Percentiles rank a stretch among this genome's conserved stretches.
Conservation (phyloP, 2,797 vertebrate genomes). For the Sparidentex hasta region DNA sequence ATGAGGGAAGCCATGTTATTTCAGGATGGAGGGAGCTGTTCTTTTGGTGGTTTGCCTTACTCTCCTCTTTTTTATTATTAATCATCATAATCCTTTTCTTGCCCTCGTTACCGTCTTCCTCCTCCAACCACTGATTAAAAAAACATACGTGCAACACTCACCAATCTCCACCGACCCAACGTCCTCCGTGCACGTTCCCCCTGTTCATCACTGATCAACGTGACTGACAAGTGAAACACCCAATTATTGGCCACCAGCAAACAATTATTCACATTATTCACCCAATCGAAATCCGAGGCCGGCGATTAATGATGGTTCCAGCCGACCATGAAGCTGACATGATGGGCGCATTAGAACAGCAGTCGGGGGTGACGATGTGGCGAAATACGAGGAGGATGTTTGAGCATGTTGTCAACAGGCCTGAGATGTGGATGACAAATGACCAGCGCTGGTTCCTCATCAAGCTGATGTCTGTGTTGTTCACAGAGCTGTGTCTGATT, state of each 20-base stretch:
- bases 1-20: conserved; percentile 36
- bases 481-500: conserved; percentile 59
- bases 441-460: conserved; percentile 66
- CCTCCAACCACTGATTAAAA: not conserved
- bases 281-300: conserved; percentile 62
- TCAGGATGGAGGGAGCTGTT: not conserved
- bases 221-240: conserved; percentile 49
- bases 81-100: not conserved
- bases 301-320: conserved; percentile 76
- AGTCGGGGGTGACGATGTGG: conserved; percentile 57
- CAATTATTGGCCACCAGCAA: conserved; percentile 64
- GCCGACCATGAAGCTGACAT: conserved; percentile 79
- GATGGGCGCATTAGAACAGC: conserved; percentile 74
- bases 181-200: not conserved
- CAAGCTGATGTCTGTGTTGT: conserved; percentile 70
- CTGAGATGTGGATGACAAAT: conserved; percentile 77
- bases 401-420: conserved; percentile 77
- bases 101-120: not conserved
- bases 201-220: conserved; percentile 31
- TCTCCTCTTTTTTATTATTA: conserved; percentile 17
- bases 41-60: conserved; percentile 10
- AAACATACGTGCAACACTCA: not conserved
- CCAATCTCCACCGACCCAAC: not conserved
- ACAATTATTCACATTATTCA: conserved; percentile 78
- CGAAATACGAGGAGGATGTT: conserved; percentile 64